Conservation (phyloP, 2,888 invertebrate genomes). For the Drosophila falleni region DNA sequence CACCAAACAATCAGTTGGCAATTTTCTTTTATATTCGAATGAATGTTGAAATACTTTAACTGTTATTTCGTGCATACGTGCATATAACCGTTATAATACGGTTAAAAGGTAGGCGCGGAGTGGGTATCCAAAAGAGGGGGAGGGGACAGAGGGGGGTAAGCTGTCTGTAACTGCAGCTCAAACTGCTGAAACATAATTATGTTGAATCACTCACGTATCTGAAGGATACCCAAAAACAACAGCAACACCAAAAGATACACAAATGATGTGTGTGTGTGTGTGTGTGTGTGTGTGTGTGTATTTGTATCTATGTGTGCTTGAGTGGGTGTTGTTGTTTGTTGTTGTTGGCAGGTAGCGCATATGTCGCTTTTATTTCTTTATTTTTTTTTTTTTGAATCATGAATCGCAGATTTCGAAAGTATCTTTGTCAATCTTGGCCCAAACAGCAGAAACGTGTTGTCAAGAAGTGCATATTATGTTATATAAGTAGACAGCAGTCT, state of each 20-base stretch:
- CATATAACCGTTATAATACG: slow-evolving; percentile 73
- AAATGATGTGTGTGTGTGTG: slow-evolving; percentile 13
- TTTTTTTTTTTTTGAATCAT: slow-evolving; percentile 17
- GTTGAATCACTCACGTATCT: slow-evolving; percentile 68
- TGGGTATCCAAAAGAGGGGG: not conserved
- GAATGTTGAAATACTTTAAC: slow-evolving; percentile 75
- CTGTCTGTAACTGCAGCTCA: slow-evolving; percentile 32
- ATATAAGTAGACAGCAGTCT: not conserved
- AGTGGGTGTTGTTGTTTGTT: slow-evolving; percentile 25
- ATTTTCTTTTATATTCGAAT: slow-evolving; percentile 50
- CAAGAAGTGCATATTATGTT: not conserved
- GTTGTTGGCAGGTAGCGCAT: slow-evolving; percentile 44
- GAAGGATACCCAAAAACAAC: slow-evolving; percentile 58
- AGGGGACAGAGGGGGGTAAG: not conserved
- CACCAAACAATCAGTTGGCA: slow-evolving; percentile 69
- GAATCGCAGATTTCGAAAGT: slow-evolving; percentile 37
- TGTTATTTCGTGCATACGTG: slow-evolving; percentile 71
- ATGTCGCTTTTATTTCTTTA: slow-evolving; percentile 9
- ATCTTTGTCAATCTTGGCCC: slow-evolving; percentile 10
- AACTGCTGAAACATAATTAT: slow-evolving; percentile 68
- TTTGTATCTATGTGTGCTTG: slow-evolving; percentile 2
- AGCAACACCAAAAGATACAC: slow-evolving; percentile 26
- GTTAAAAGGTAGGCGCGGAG: slow-evolving; percentile 42
- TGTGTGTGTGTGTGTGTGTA: slow-evolving; percentile 20
- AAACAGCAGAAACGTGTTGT: slow-evolving; percentile 2